Evolutionary conservation across 1,140 invertebrate genomes (phyloP).

Genomic region (Drosophila nebulosa): DNA sequence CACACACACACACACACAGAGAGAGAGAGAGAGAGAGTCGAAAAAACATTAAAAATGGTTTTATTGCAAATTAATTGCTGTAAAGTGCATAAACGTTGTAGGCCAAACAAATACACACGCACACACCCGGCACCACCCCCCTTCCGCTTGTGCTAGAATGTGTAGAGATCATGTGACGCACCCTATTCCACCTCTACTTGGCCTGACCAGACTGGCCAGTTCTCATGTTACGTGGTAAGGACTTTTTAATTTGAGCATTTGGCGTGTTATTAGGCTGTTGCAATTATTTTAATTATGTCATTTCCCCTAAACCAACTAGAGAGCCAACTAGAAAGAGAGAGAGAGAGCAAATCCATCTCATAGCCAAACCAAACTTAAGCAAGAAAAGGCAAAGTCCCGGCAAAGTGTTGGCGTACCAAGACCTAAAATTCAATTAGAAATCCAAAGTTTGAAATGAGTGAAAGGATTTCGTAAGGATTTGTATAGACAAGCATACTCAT

Average conservation of each 20-base stretch:
- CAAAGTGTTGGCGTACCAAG: background rate
- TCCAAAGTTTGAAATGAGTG: background rate
- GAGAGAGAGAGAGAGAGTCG: no score
- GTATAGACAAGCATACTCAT: background rate
- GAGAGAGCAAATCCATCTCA: background rate
- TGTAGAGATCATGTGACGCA: constrained; percentile 53
- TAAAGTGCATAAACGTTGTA: constrained; percentile 56
- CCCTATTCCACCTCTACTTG: constrained; percentile 10
- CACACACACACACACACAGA: constrained; percentile 1
- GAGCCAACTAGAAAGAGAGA: background rate
- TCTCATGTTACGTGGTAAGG: constrained; percentile 15
- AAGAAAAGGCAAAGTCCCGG: background rate
- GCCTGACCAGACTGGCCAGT: background rate
- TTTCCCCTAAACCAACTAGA: background rate
- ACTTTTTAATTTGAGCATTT: constrained; percentile 18
- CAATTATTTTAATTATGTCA: background rate
- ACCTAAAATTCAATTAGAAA: background rate
- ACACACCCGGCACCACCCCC: constrained; percentile 6
- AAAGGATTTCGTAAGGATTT: background rate
- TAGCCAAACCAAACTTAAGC: no score
- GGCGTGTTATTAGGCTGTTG: background rate
- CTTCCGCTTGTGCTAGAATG: background rate
- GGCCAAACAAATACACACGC: constrained; percentile 22
- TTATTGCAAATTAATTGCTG: constrained; percentile 77
- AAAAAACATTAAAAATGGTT: constrained; percentile 59